Base-by-base conservation (phyloP, 2,888 invertebrate species). In the Loripinus fragilis region DNA sequence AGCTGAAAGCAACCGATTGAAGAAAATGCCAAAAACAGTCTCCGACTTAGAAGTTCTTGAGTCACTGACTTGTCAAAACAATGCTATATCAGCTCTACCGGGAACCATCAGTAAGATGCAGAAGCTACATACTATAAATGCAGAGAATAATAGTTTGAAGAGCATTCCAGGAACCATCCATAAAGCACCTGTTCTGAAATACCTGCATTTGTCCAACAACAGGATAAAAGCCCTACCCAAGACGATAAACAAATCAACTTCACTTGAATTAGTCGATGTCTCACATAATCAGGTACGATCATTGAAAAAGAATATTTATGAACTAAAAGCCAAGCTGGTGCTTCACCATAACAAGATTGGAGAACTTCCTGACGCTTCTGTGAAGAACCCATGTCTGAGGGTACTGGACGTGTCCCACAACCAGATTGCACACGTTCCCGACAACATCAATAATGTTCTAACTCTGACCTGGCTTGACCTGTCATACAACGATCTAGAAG, bases 401-500 rank as follows among this genome's bases (percentile, higher is more conserved):
- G 86, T 85, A 25, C 86, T 93, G 20, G 87, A 93, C 75, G 88
- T 90, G 17, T 91, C 92, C 0, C 83, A 89, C 74, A 93, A 93
- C 80, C 84, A 83, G 60, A 87, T 93, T 38, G 85, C 87, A 7
- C 71, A 74, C 20, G 82, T 93, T 7, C 93, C 93, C 0, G 86
- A 89, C 50, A 90, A 88, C 78, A 89, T 93, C 20, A 87, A 91
- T 80, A 89, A 88, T 60, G 87, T 93, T 3, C 73, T 80, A 60
- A 92, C 92, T 48, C 83, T 93, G 50, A 91, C 91, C 20, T 86
- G 95, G 10, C 94, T 98, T 76, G 95, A 96, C 88, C 94, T 98
- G 50, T 95, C 96, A 0, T 94, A 96, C 86, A 98, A 98, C 83
- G 88, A 91, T 52, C 82, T 93, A 52, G 85, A 86, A 38, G 92